phyloP scores from a whole-genome alignment of 2,888 invertebrate genomes.

The Charanyca ferruginea region DNA sequence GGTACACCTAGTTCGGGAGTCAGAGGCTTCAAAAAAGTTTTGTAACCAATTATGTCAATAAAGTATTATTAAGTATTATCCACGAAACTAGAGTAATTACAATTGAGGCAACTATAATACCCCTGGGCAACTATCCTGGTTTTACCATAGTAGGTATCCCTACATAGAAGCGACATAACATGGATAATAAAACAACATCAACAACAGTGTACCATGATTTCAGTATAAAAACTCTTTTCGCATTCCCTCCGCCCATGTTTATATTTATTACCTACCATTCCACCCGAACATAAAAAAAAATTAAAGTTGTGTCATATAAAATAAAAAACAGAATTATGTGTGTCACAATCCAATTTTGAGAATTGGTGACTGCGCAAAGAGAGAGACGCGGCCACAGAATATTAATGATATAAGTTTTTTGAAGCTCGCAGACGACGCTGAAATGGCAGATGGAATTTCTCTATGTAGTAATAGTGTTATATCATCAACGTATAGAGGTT shows the following conservation, averaged over 20 bases:
- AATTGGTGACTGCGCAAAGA: slow-evolving; percentile 59
- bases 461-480: slow-evolving; percentile 36
- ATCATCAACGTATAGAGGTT: slow-evolving; percentile 26
- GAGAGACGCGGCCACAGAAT: slow-evolving; percentile 50
- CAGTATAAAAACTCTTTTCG: neutral
- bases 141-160: no score
- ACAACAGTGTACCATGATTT: neutral
- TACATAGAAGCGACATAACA: no score
- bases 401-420: slow-evolving; percentile 61
- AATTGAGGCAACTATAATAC: no score
- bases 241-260: slow-evolving; percentile 9
- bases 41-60: no score
- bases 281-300: slow-evolving; percentile 30
- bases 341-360: slow-evolving; percentile 62
- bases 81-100: no score
- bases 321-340: slow-evolving; percentile 58
- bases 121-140: no score
- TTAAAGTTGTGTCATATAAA: slow-evolving; percentile 51
- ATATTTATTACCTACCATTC: slow-evolving; percentile 20
- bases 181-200: slow-evolving; percentile 6
- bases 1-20: no score
- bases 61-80: no score
- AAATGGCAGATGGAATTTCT: slow-evolving; percentile 24
- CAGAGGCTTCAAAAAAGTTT: no score
- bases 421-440: slow-evolving; percentile 37